A percentile compares a stretch with the other conserved stretches of the same genome.
Conservation (phyloP, 2,113 vertebrate genomes). For the Ictidomys tridecemlineatus region DNA sequence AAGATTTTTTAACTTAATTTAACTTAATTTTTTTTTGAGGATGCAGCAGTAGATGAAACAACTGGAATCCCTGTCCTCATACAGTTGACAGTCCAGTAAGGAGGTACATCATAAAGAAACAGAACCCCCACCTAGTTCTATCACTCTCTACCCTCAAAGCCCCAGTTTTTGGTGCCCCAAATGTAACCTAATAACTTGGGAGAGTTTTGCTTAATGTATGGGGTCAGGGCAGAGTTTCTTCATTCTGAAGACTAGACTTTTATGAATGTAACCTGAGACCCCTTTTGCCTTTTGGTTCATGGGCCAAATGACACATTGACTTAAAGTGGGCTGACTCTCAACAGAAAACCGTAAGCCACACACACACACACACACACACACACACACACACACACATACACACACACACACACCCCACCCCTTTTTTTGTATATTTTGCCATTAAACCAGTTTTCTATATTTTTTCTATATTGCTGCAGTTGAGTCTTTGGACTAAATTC, state of each 20-base stretch:
- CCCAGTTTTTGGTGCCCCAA: background rate
- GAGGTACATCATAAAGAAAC: background rate
- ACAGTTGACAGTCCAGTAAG: background rate
- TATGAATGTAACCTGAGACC: conserved; percentile 2
- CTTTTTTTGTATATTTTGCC: background rate
- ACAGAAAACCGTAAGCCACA: background rate
- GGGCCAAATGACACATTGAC: background rate
- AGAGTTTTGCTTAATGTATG: background rate
- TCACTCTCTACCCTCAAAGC: background rate
- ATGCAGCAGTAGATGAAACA: background rate
- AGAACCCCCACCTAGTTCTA: background rate
- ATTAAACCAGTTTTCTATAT: conserved; percentile 15
- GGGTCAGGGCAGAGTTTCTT: background rate
- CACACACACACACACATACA: no score
- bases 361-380: no score
- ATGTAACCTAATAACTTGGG: background rate
- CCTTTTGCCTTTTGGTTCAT: conserved; percentile 5
- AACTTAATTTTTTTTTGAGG: no score
- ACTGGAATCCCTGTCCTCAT: background rate
- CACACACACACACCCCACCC: no score
- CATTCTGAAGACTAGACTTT: conserved; percentile 19
- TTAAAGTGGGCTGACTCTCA: background rate
- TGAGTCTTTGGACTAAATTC: background rate
- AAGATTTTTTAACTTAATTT: background rate
- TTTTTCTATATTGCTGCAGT: background rate